Conservation (phyloP, 2,888 invertebrate genomes). For the Lydus trimaculatus region DNA sequence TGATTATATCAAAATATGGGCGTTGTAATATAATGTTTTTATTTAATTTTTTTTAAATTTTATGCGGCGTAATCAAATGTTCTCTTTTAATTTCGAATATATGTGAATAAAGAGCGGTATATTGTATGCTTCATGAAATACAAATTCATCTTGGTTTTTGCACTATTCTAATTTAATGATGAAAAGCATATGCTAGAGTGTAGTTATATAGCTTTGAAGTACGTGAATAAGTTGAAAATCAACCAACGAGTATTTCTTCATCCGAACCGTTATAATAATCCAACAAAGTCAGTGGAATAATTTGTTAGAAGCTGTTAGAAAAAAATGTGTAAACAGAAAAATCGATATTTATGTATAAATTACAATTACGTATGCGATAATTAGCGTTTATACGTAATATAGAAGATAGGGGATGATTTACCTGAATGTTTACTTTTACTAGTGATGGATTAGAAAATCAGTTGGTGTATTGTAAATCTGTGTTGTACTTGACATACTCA, state of each 20-base stretch:
- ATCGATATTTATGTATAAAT: slow-evolving; percentile 12
- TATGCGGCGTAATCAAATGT: neutral
- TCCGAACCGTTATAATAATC: slow-evolving; percentile 8
- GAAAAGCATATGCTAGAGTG: slow-evolving; percentile 4
- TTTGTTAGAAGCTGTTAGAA: neutral
- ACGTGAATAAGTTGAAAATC: neutral
- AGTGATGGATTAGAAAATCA: no score
- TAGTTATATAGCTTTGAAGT: slow-evolving; percentile 4
- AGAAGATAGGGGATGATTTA: no score
- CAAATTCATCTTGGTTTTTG: neutral
- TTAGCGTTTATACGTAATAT: neutral
- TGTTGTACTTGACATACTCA: no score
- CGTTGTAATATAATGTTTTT: slow-evolving; percentile 38
- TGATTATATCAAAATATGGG: slow-evolving; percentile 72
- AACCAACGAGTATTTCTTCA: neutral
- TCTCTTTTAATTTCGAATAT: neutral
- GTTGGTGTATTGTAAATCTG: no score
- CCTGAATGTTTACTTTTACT: no score
- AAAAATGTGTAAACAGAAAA: neutral
- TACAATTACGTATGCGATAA: slow-evolving; percentile 15
- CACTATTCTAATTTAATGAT: slow-evolving; percentile 10
- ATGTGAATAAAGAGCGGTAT: neutral
- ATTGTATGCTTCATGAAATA: neutral
- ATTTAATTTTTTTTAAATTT: neutral
- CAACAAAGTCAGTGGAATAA: neutral